Evolutionary conservation across 2,113 vertebrate species (phyloP).

Genomic region (Atrichornis clamosus): DNA sequence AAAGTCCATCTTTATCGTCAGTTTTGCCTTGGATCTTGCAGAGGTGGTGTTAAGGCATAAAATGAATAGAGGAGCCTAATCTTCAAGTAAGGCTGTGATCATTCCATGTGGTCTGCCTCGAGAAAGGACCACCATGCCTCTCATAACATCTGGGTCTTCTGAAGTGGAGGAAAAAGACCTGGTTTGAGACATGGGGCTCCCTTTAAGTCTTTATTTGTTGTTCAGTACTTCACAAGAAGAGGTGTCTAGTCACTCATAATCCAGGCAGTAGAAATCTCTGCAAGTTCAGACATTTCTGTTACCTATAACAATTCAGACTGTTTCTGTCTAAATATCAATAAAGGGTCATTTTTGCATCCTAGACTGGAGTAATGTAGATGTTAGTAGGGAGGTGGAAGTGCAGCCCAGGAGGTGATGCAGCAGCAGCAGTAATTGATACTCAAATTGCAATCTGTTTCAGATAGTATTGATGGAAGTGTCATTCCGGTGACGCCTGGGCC

Average conservation of each 20-base stretch:
- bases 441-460: constrained; percentile 67
- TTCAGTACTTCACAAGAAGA: background rate
- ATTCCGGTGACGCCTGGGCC: constrained; percentile 73
- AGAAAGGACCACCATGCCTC: background rate
- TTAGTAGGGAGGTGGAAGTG: background rate
- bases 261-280: background rate
- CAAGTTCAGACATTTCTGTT: background rate
- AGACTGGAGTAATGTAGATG: background rate
- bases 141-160: background rate
- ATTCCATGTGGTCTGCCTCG: background rate
- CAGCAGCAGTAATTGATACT: background rate
- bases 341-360: background rate
- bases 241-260: background rate
- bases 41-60: background rate
- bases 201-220: background rate
- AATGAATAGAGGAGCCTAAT: background rate
- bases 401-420: background rate
- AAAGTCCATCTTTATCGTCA: background rate
- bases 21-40: background rate
- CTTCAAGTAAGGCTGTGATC: background rate
- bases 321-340: background rate
- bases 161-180: background rate
- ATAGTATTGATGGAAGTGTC: constrained; percentile 73
- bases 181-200: background rate
- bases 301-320: background rate